These are phyloP conservation scores for Chiloscyllium punctatum DNA, from an alignment of 2,797 vertebrate genomes.

Conservation along the genomic window DNA sequence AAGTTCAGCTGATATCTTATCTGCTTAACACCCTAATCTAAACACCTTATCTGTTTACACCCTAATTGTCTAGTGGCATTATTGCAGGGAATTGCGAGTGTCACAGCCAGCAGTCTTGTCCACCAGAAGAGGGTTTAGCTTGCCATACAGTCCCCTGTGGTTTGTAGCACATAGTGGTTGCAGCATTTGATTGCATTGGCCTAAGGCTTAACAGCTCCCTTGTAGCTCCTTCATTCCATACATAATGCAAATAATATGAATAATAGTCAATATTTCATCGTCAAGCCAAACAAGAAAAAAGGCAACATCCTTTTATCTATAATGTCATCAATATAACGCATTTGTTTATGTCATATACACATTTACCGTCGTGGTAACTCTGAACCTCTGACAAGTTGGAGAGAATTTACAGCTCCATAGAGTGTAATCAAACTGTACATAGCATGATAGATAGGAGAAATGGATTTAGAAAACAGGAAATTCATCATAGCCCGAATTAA, in stretches of 20 bases:
- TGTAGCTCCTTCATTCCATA: not conserved
- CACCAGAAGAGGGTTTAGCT: not conserved
- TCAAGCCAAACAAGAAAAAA: not conserved
- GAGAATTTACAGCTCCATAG: not conserved
- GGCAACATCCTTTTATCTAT: slow-evolving; percentile 12
- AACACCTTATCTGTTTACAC: too few relatives aligned
- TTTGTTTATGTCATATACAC: slow-evolving; percentile 14
- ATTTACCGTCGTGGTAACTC: slow-evolving; percentile 27
- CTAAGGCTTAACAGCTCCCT: not conserved
- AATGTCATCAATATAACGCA: not conserved
- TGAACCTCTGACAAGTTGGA: not conserved
- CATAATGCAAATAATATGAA: not conserved
- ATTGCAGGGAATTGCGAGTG: not conserved
- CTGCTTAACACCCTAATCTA: too few relatives aligned
- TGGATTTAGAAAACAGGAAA: not conserved
- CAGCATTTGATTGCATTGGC: too few relatives aligned
- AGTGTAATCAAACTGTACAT: slow-evolving; percentile 4
- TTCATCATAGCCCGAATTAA: not conserved
- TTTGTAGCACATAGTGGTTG: not conserved
- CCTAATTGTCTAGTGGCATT: not conserved
- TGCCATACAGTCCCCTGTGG: not conserved
- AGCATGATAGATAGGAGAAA: not conserved
- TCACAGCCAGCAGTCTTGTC: not conserved
- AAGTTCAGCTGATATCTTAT: not conserved
- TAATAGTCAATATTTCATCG: not conserved